Percentiles rank a stretch among this genome's conserved stretches.
These are phyloP conservation scores for Drosophila rufa DNA, from an alignment of 1,140 invertebrate species.

Conservation along the genomic window DNA sequence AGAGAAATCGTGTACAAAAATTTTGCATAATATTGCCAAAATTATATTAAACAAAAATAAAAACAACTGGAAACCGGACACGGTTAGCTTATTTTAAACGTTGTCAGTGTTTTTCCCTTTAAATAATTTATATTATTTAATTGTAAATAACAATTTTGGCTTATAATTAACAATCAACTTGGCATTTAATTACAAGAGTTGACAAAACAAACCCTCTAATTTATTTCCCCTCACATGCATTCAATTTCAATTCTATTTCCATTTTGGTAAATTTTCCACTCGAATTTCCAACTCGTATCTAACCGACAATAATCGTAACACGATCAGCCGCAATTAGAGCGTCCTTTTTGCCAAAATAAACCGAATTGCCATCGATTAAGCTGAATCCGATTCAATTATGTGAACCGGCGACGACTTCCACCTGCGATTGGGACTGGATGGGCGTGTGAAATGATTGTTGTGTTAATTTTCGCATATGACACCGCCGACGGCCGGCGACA, in stretches of 20 bases:
- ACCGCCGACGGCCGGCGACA: constrained; percentile 9
- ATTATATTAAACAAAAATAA: too few relatives aligned
- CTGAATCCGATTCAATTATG: constrained; percentile 44
- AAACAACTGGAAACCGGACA: background rate
- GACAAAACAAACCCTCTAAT: background rate
- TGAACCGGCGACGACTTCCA: constrained; percentile 7
- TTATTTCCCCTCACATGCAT: background rate
- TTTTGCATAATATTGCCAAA: background rate
- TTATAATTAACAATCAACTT: background rate
- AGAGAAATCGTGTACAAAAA: background rate
- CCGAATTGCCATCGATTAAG: constrained; percentile 43
- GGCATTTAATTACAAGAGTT: background rate
- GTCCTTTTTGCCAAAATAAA: constrained; percentile 21
- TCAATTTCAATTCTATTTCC: background rate
- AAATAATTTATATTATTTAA: background rate
- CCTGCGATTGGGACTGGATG: constrained; percentile 16
- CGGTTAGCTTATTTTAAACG: background rate
- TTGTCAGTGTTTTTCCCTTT: background rate
- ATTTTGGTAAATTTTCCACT: constrained; percentile 9
- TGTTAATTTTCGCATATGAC: constrained; percentile 58
- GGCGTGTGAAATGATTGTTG: constrained; percentile 55
- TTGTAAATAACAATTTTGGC: background rate
- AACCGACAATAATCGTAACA: constrained; percentile 41
- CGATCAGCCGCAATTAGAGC: constrained; percentile 38
- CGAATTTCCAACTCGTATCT: constrained; percentile 16